Evolutionary conservation across 2,113 vertebrate species (phyloP).

Genomic region (Micronycteris hirsuta): DNA sequence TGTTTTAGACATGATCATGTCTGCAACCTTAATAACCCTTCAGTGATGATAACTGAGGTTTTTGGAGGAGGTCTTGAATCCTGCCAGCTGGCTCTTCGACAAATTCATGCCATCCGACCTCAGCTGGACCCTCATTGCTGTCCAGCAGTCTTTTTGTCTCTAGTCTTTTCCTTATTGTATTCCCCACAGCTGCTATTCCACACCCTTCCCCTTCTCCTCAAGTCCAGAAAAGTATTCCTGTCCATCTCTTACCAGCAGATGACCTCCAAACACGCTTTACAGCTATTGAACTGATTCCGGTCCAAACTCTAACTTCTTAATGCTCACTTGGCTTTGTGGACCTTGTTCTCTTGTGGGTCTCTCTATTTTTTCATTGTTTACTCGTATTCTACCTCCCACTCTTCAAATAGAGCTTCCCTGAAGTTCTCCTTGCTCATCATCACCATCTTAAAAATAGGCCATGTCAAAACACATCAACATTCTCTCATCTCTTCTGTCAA

Average conservation of each 20-base stretch:
- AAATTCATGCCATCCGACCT: background rate
- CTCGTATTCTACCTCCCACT: background rate
- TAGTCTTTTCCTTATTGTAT: background rate
- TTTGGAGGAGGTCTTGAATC: conserved; percentile 5
- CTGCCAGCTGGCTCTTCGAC: background rate
- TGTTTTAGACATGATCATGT: background rate
- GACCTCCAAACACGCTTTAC: background rate
- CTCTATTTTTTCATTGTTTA: background rate
- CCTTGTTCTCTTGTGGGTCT: background rate
- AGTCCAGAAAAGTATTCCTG: background rate
- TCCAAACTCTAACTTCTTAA: background rate
- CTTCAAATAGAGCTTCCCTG: background rate
- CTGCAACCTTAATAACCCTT: background rate
- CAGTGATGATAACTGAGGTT: background rate
- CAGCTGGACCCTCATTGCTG: background rate
- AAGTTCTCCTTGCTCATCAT: background rate
- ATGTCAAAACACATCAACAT: background rate
- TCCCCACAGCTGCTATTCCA: background rate
- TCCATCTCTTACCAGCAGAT: background rate
- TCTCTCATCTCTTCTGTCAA: background rate
- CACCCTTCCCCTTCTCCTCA: background rate
- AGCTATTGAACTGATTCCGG: background rate
- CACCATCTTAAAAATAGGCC: background rate
- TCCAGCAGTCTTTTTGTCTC: background rate
- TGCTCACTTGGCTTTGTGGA: background rate